Percentiles rank a stretch among this genome's conserved stretches.
These are phyloP conservation scores for Gymnarchus niloticus DNA, from an alignment of 2,113 vertebrate species.

Conservation along the genomic window DNA sequence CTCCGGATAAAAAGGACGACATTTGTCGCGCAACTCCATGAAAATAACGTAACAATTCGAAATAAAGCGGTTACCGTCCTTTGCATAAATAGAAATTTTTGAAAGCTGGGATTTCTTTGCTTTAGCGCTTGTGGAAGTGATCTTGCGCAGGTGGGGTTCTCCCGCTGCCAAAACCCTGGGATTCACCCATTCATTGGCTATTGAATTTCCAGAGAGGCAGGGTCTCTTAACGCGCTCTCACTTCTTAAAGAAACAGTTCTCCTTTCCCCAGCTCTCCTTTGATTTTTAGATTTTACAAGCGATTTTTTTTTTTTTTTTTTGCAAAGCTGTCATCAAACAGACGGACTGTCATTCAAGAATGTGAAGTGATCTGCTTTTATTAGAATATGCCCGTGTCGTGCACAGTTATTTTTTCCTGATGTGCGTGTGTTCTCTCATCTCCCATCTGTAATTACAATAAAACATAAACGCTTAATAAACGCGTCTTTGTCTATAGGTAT, in stretches of 20 bases:
- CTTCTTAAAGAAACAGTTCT: slow-evolving; percentile 69
- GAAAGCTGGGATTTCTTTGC: slow-evolving; percentile 41
- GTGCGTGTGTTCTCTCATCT: background rate
- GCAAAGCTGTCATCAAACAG: background rate
- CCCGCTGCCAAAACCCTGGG: slow-evolving; percentile 46
- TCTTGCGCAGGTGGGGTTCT: slow-evolving; percentile 67
- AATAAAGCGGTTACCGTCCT: slow-evolving; percentile 38
- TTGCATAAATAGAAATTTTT: slow-evolving; percentile 51
- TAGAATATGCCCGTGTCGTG: background rate
- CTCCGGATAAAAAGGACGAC: background rate
- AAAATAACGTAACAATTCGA: slow-evolving; percentile 27
- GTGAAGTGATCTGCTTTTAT: slow-evolving; percentile 1
- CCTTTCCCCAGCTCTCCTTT: slow-evolving; percentile 24
- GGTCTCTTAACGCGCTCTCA: slow-evolving; percentile 44
- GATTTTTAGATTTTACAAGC: background rate
- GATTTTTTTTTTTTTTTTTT: background rate
- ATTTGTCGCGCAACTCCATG: slow-evolving; percentile 1
- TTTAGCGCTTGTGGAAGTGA: slow-evolving; percentile 51
- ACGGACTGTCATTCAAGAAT: slow-evolving; percentile 4
- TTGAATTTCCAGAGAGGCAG: slow-evolving; percentile 41
- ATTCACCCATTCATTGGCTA: slow-evolving; percentile 61
- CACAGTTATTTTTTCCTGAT: background rate
- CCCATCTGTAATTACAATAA: background rate
- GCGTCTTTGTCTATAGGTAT: background rate
- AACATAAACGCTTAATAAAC: slow-evolving; percentile 1